Conservation (phyloP, 2,113 vertebrate genomes). For the human region GRCh38 chr3:163686501-163687000, state of each 20-base stretch:
- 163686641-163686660: background rate
- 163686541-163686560: background rate
- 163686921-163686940: constrained; percentile 46
- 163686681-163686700: background rate
- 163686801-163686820: constrained; percentile 50
- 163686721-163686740: background rate
- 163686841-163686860: background rate
- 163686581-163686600: background rate
- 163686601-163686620: background rate
- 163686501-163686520: background rate
- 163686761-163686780: background rate
- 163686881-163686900: constrained; percentile 23
- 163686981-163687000: background rate
- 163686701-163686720: background rate
- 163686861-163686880: background rate
- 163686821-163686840: background rate
- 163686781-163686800: background rate
- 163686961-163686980: background rate
- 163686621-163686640: background rate
- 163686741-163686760: background rate
- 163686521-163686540: background rate
- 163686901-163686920: constrained; percentile 33
- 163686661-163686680: background rate
- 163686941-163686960: constrained; percentile 42
- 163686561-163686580: background rate